A percentile compares a stretch with the other conserved stretches of the same genome.
Evolutionary conservation across 2,888 invertebrate species (phyloP).

Genomic region (Ligdia adustata): DNA sequence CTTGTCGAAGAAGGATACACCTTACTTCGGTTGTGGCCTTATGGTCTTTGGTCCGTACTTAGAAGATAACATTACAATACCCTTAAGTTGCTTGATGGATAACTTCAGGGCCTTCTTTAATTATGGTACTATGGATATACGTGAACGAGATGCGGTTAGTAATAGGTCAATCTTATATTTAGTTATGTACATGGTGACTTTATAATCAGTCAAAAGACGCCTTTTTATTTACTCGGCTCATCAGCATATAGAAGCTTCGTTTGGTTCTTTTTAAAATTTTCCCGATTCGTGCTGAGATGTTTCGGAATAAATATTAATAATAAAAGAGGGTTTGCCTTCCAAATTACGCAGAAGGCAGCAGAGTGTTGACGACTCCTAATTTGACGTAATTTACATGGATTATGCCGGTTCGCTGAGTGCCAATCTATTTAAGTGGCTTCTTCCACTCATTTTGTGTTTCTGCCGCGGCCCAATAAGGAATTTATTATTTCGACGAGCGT

Average conservation of each 20-base stretch:
- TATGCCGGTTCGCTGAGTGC: slow-evolving; percentile 83
- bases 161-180: too few species aligned
- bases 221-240: slow-evolving; percentile 69
- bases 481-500: slow-evolving; percentile 72
- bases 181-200: slow-evolving; percentile 4
- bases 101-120: too few species aligned
- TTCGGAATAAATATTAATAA: slow-evolving; percentile 83
- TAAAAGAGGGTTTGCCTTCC: slow-evolving; percentile 80
- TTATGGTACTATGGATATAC: too few species aligned
- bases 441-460: slow-evolving; percentile 78
- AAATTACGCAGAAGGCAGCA: slow-evolving; percentile 73
- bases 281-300: slow-evolving; percentile 63
- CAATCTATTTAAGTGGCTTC: slow-evolving; percentile 84
- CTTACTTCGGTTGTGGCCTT: too few species aligned
- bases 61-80: too few species aligned
- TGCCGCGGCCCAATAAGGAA: slow-evolving; percentile 69
- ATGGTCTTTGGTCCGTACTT: too few species aligned
- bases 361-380: slow-evolving; percentile 83
- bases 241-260: slow-evolving; percentile 64
- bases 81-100: too few species aligned
- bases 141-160: too few species aligned
- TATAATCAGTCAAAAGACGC: slow-evolving; percentile 26
- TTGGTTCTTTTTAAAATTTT: slow-evolving; percentile 51
- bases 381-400: slow-evolving; percentile 84
- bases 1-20: too few species aligned